These are phyloP conservation scores for Scaptomyza pallida DNA, from an alignment of 1,140 invertebrate species.

Conservation along the genomic window DNA sequence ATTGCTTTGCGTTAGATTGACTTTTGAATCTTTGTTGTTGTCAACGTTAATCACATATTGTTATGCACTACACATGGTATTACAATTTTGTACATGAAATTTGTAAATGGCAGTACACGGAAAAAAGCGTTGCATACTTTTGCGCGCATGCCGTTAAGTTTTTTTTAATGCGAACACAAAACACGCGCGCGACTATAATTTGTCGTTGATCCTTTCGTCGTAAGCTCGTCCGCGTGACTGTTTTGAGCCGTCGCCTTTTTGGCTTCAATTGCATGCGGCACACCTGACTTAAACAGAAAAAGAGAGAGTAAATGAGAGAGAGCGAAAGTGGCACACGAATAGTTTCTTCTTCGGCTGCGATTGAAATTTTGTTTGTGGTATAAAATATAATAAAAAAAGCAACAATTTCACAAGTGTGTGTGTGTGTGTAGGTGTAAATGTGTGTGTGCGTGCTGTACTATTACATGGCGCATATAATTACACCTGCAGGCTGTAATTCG, in stretches of 20 bases:
- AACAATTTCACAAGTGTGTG: constrained; percentile 60
- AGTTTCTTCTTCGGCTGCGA: constrained; percentile 38
- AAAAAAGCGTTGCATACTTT: constrained; percentile 57
- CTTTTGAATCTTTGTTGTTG: background rate
- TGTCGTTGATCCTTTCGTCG: constrained; percentile 61
- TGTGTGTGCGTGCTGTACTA: constrained; percentile 3
- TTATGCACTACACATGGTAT: background rate
- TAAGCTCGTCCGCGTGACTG: constrained; percentile 64
- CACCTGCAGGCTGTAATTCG: constrained; percentile 26
- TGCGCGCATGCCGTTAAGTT: constrained; percentile 46
- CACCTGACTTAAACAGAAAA: constrained; percentile 13
- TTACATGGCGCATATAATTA: constrained; percentile 27
- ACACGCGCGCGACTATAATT: constrained; percentile 26
- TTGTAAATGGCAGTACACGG: constrained; percentile 10
- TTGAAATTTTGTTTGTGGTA: constrained; percentile 18
- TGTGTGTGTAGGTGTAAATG: constrained; percentile 21
- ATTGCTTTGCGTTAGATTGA: constrained; percentile 8
- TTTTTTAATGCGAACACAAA: constrained; percentile 11
- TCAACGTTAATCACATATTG: background rate
- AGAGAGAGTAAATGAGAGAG: constrained; percentile 8
- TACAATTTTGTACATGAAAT: background rate
- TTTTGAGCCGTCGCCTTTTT: constrained; percentile 17
- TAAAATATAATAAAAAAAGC: too few species aligned
- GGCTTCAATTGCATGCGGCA: constrained; percentile 21
- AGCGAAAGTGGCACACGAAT: constrained; percentile 27